Base-by-base conservation (phyloP, 2,113 vertebrate genomes). In the Condylura cristata region DNA sequence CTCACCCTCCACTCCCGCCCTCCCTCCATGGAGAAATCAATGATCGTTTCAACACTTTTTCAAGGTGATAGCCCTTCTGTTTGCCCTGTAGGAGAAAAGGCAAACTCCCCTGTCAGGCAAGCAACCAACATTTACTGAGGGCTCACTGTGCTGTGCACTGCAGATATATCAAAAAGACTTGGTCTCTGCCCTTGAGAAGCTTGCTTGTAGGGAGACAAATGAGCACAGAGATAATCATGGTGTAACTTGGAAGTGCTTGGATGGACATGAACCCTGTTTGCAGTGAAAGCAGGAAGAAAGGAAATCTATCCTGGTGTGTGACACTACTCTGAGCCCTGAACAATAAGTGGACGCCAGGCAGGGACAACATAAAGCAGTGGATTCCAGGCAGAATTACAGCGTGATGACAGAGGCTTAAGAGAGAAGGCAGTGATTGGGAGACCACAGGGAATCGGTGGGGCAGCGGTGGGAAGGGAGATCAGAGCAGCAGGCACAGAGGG, bases 11-110 rank as follows among this genome's bases (percentile, higher is more conserved):
- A 18, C 32, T 70, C 41, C 60, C 32, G 13, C 6, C 65, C 34
- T 17, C 6, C 53, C 18, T 87, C 39, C 60, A 0, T 18, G 48
- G 28, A 26, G 39, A 71, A 81, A 85, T 68, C 22, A 28, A 5
- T 65, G 68, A n/a, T 51, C 37, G 46, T 86, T 41, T 86, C 56
- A 90, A 75, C 20, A 71, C 32, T 22, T 61, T 86, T 30, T 24
- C 39, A 44, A 79, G 56, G 32, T 17, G 24, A 24, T 44, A 39
- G 51, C 6, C 39, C 44, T 91, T 41, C 58, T 34, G 5, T 8
- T 63, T 84, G 53, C 8, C 30, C 11, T 95, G 28, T 58, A 63
- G 34, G 88, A 80, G 46, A 75, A 63, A 83, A 58, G 30, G n/a
- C 26, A 58, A 60, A 68, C 10, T 46, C 66, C 20, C 32, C 10